Evolutionary conservation across 1,140 invertebrate species (phyloP).

Genomic region (Listronotus oregonensis): DNA sequence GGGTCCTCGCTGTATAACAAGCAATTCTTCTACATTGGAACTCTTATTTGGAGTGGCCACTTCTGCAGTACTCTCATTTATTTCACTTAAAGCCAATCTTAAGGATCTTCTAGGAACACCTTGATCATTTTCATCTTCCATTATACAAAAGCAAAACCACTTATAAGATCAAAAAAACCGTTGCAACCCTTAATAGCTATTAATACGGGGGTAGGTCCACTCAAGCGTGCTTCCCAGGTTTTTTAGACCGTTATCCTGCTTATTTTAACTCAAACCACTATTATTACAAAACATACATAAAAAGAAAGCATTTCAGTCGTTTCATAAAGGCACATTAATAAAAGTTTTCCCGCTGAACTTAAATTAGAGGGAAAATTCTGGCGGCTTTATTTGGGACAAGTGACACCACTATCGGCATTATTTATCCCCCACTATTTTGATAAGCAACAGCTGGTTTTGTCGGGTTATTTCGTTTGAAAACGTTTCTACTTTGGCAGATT

Average conservation of each 20-base stretch:
- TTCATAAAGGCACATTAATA: not conserved
- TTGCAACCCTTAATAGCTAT: constrained; percentile 21
- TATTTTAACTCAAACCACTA: constrained; percentile 12
- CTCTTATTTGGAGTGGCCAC: constrained; percentile 43
- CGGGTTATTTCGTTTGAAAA: not conserved
- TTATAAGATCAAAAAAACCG: not conserved
- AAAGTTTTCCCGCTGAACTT: constrained; percentile 17
- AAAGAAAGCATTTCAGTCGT: not conserved
- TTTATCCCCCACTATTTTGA: not conserved
- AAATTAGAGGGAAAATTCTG: constrained; percentile 20
- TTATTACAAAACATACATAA: not conserved
- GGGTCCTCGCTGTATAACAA: constrained; percentile 51
- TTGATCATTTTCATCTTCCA: constrained; percentile 38
- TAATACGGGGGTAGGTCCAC: constrained; percentile 6
- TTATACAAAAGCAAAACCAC: not conserved
- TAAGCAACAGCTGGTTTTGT: too few species aligned
- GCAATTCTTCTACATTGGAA: constrained; percentile 49
- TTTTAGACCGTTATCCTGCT: not conserved
- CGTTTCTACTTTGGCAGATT: too few species aligned
- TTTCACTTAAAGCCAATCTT: constrained; percentile 45
- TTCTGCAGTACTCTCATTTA: constrained; percentile 37
- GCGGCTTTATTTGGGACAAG: not conserved
- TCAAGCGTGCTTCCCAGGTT: not conserved
- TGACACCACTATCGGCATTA: constrained; percentile 19
- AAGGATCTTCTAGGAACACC: constrained; percentile 39